Conservation (phyloP, 2,797 vertebrate species). For the Chelidonichthys spinosus region DNA sequence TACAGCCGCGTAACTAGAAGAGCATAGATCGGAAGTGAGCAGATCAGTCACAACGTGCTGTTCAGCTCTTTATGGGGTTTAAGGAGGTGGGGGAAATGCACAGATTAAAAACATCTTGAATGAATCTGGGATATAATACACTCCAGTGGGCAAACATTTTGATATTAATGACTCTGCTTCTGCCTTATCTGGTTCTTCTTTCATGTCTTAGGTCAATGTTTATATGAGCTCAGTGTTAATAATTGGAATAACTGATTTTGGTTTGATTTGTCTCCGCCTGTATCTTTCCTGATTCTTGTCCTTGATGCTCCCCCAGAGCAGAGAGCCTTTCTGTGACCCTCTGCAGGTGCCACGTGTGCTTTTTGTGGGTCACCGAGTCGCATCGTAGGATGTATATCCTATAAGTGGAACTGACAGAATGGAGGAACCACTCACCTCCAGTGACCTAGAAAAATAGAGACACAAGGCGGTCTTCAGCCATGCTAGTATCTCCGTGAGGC, state of each 20-base stretch:
- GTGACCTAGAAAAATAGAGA: slow-evolving; percentile 23
- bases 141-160: slow-evolving; percentile 17
- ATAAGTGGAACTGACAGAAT: slow-evolving; percentile 28
- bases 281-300: background rate
- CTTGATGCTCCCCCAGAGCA: background rate
- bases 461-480: background rate
- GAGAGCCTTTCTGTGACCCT: slow-evolving; percentile 11
- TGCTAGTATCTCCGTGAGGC: background rate
- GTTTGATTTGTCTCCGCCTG: background rate
- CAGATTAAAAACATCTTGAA: slow-evolving; percentile 62
- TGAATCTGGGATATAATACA: slow-evolving; percentile 27
- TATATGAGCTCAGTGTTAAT: background rate
- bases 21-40: slow-evolving; percentile 22
- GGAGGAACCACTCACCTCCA: slow-evolving; percentile 3
- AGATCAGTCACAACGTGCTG: slow-evolving; percentile 18
- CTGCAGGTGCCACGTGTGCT: slow-evolving; percentile 6
- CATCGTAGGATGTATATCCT: background rate
- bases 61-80: slow-evolving; percentile 21
- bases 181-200: slow-evolving; percentile 18
- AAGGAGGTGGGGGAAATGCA: background rate
- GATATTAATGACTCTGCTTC: slow-evolving; percentile 27
- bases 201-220: slow-evolving; percentile 11
- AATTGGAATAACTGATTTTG: slow-evolving; percentile 12
- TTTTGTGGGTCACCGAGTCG: slow-evolving; percentile 26
- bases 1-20: slow-evolving; percentile 5